Evolutionary conservation across 2,797 vertebrate genomes (phyloP), one percentile per base, ranked within the genome.

Genomic region (Pseudomugil tenellus): DNA sequence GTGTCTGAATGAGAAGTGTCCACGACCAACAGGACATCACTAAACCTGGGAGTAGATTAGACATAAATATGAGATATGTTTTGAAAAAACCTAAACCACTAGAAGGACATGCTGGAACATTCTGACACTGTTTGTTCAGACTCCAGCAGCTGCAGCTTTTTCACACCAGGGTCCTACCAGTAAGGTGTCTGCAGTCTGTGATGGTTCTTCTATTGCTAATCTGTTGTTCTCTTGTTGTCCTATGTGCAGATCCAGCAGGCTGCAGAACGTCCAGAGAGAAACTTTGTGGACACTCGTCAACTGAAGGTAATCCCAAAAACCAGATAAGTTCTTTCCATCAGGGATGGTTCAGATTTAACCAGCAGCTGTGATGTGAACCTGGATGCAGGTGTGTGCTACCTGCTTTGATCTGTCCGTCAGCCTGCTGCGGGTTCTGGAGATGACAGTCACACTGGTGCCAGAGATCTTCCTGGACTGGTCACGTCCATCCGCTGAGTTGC

Each of bases 371-470:
- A 9, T 57, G 53, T 57, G 12, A 23, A n/a, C 48, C 66, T 34
- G 2, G 19, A 3, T 41, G 4, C 68, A 98, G 88, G 97, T 98
- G 75, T 98, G 97, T 0, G 97, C 98, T 26, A 99, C 98, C 17
- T 99, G 98, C 92, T 99, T 99, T n/a, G 98, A 99, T 93, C 94
- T 99, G 63, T 99, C 98, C 0, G 98, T 99, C 81, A 99, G 97
- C 86, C 91, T 99, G 89, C 93, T 99, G 78, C 94, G 98, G 0
- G 98, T 99, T 58, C 89, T 99, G 91, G 98, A 99, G 85, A 99
- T 99, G 98, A 98, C 98, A 0, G 94, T 98, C 75, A 99, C 96
- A 0, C 89, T 99, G 89, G 96, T 98, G 0, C 97, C 97, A 0
- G 96, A 98, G 89, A 98, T 98, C 76, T 97, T 99, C 81, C 93